A percentile compares a stretch with the other conserved stretches of the same genome.
Evolutionary conservation across 2,113 vertebrate species (phyloP).

Genomic region (Ciconia stormi): DNA sequence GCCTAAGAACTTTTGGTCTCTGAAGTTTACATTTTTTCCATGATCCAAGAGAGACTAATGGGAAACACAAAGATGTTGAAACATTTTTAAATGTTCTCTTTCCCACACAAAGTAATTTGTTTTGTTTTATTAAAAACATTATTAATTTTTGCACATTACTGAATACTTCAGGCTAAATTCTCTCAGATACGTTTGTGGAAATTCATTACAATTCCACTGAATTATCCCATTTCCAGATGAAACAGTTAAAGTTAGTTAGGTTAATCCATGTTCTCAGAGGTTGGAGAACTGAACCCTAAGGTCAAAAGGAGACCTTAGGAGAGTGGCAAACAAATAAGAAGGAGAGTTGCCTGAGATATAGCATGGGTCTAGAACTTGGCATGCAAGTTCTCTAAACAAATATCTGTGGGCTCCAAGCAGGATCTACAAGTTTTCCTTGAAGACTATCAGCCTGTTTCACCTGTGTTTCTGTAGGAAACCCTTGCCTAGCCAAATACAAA

Average conservation of each 20-base stretch:
- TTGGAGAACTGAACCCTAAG: not conserved
- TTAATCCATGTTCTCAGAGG: not conserved
- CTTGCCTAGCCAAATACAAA: not conserved
- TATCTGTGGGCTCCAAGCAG: not conserved
- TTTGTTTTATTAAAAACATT: not conserved
- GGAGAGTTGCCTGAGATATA: not conserved
- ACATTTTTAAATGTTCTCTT: not conserved
- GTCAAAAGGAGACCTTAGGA: not conserved
- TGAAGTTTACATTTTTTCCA: not conserved
- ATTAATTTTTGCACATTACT: not conserved
- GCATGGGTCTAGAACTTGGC: not conserved
- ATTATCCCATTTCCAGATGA: not conserved
- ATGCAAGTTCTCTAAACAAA: not conserved
- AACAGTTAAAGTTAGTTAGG: not conserved
- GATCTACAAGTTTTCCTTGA: not conserved
- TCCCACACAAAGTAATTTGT: not conserved
- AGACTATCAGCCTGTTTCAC: not conserved
- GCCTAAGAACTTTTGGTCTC: not conserved
- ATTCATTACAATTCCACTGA: not conserved
- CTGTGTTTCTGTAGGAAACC: not conserved
- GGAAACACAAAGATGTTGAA: not conserved
- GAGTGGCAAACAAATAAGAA: not conserved
- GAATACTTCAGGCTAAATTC: not conserved
- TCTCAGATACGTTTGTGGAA: not conserved
- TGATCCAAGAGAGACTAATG: not conserved